Base-by-base conservation (phyloP, 1,140 invertebrate species). In the Diabrotica undecimpunctata region DNA sequence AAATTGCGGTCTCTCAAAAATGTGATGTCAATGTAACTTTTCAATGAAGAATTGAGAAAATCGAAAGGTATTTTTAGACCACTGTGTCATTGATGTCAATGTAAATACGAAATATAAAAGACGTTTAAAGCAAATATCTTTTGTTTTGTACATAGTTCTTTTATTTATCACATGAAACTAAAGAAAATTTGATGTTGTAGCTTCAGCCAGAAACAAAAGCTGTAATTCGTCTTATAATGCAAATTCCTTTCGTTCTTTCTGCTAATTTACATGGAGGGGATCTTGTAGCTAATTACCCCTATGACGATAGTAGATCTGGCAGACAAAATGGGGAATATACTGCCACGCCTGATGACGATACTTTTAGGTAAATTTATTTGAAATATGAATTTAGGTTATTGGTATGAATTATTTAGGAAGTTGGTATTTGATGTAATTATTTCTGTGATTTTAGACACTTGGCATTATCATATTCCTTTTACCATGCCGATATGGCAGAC, bases 191-290 rank as follows among this genome's bases (percentile, higher is more conserved):
- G 1, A 25, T 60, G 59, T 77, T 78, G 59, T 74, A 93, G 88
- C 82, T 92, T 65, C 89, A 94, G 79, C 91, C 91, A 2, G 93
- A 96, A 79, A 93, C 92, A 0, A 80, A 85, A 68, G 90, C 91
- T 46, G 87, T 93, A 6, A 93, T 94, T 78, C 78, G 88, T 37
- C 88, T 91, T 83, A 89, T 94, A 57, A 87, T 93, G 82, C 83
- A 85, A n/a, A 83, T 89, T 61, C 92, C 92, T 13, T 96, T 95
- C 81, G 92, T 95, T 0, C 78, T 95, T 35, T 95, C 92, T 36
- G 92, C 92, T 11, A 95, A 95, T 74, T 81, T 96, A 57, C 94
- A 96, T 75, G 93, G 93, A 50, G 93, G 94, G 0, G 93, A 95
- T 77, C 79, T 96, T 7, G 93, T 96, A 1, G 93, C 92, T 35